Base-by-base conservation (phyloP, 2,888 invertebrate species). In the Folsomia candida region DNA sequence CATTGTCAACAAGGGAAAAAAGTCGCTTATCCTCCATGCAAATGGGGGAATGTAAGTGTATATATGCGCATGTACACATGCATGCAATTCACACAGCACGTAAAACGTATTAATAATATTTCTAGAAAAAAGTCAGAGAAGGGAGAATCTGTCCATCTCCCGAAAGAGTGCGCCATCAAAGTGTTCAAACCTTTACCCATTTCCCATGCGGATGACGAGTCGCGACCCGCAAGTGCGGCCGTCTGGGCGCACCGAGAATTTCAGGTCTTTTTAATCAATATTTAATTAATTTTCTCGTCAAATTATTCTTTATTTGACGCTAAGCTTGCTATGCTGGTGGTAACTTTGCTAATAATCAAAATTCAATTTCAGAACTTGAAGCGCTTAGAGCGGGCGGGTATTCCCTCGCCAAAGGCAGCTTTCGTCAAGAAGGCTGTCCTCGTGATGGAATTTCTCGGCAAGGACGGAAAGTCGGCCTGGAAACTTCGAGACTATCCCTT, bases 321-420 rank as follows among this genome's bases (percentile, higher is more conserved):
- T 87, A 64, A 87, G 87, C 79, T 85, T 85, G 78, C 83, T 87
- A 24, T 87, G 87, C 93, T 94, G 0, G 99, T 88, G 87, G 87
- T 87, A 0, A 87, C 87, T 81, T 87, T 87, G 80, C 88, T 88
- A 81, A 84, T 84, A 80, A n/a, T n/a, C n/a, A n/a, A n/a, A n/a
- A n/a, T n/a, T n/a, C n/a, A n/a, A n/a, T n/a, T n/a, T n/a, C 83
- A 86, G 74, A 88, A 88, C 79, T 81, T 88, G 24, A 83, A 83
- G 61, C 83, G 86, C 67, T 84, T 87, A 82, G 81, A 81, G 60
- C 83, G 83, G 59, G 83, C 83, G 62, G 81, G 79, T 6, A 79
- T 81, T 22, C 72, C 77, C 3, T 80, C 87, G 79, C 88, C 88
- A 1, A 81, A 82, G 25, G 86, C 86, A 11, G 82, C 87, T 29